Evolutionary conservation across 1,140 invertebrate genomes (phyloP).

Genomic region (Tyrophagus putrescentiae): DNA sequence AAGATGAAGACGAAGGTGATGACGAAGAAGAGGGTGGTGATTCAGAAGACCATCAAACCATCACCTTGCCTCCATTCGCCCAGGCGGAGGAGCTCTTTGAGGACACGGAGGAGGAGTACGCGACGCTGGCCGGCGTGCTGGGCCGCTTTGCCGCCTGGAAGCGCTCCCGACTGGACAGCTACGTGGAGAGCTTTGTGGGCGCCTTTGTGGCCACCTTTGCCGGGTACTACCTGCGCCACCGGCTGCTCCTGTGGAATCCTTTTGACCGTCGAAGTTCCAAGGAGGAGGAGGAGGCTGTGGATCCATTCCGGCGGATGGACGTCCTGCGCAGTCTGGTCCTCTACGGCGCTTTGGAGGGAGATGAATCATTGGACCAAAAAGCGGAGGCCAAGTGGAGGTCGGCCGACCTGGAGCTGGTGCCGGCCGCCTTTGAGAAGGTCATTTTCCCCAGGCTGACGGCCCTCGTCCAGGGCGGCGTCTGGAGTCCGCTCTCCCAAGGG

Average conservation of each 20-base stretch:
- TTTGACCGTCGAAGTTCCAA: background rate
- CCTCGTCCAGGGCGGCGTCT: background rate
- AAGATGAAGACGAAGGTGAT: background rate
- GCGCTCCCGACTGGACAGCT: background rate
- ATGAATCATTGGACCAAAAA: background rate
- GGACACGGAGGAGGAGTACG: constrained; percentile 16
- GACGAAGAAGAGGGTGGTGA: background rate
- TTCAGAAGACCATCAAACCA: background rate
- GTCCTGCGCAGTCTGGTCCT: background rate
- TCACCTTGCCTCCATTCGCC: no score
- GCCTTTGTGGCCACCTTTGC: constrained; percentile 6
- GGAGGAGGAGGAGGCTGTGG: background rate
- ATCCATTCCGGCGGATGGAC: background rate
- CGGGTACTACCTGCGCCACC: constrained; percentile 6
- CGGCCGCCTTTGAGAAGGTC: background rate
- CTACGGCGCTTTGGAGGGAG: background rate
- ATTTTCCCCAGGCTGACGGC: background rate
- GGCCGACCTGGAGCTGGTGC: background rate
- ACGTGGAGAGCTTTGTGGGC: background rate
- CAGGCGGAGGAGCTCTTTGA: constrained; percentile 4
- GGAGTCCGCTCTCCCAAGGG: constrained; percentile 3
- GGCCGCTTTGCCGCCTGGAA: background rate
- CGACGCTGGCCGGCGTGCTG: background rate
- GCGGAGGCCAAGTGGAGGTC: background rate
- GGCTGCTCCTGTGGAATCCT: constrained; percentile 1